Evolutionary conservation across 2,888 invertebrate genomes (phyloP), one percentile per base, ranked within the genome.

Genomic region (Limnephilus lunatus): DNA sequence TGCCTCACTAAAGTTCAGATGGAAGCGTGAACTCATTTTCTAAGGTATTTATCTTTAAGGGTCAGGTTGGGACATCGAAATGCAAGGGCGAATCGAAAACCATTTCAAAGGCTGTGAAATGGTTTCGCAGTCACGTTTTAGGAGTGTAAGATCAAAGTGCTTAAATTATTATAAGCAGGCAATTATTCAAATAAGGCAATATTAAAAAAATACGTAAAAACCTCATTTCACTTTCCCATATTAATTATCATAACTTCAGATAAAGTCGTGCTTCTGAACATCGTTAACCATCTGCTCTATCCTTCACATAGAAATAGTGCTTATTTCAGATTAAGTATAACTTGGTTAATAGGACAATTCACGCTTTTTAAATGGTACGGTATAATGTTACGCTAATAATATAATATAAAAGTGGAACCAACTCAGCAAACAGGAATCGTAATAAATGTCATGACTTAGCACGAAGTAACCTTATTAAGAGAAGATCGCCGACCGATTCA

Each of bases 1-100:
- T 53, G 85, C 68, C 9, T 85, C 85, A n/a, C 19, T 68, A 90
- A 90, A 90, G 90, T 90, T 90, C 90, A 90, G 53, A 31, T 32
- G 31, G 83, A 81, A 53, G 31, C 88, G 88, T 86, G 86, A 35
- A n/a, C 48, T 68, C 68, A 68, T 68, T 68, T 68, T 68, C 68
- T 44, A 44, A 44, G 83, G 44, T 44, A 86, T 39, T 44, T 86
- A 86, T 48, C 86, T 44, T 44, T n/a, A 86, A 86, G 86, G 86
- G 86, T 86, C 86, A 86, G 39, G 30, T n/a, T 44, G 39, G 44
- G 86, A 19, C 30, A 86, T 39, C 19, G 48, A 30, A 39, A 44
- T 25, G 15, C 86, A 86, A 86, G 86, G 86, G 86, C 86, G 86
- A 39, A 68, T 68, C 25, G 25, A 68, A 25, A 68, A 68, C 68